Base-by-base conservation (phyloP, 1,140 invertebrate species). In the Anagrus nilaparvatae region DNA sequence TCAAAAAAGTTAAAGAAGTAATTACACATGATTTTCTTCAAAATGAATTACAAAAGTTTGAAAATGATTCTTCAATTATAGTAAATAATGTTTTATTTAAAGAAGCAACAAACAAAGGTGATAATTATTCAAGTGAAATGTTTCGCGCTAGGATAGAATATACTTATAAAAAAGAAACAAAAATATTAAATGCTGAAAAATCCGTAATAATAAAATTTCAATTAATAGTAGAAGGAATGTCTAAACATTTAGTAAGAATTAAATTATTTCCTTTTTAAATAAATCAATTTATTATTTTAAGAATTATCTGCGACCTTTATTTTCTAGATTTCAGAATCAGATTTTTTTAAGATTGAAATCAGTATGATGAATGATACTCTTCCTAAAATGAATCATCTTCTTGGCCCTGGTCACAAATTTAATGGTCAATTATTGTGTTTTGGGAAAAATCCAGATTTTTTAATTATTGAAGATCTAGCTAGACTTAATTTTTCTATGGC, bases 391-490 rank as follows among this genome's bases (percentile, higher is more conserved):
- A 59, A 56, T 21, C 25, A 52, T 1, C 7, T 61, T 12, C 7
- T 61, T 32, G 50, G 23, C 13, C 16, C 18, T 9, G 36, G 44
- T 9, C 32, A 40, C 31, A 52, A 42, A 6, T 16, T 63, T 5
- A 41, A 50, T 28, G 64, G 52, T 1, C n/a, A n/a, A n/a, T n/a
- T n/a, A n/a, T n/a, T n/a, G n/a, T n/a, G n/a, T n/a, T n/a, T n/a
- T n/a, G n/a, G n/a, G n/a, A 56, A 53, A 28, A 54, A 66, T 44
- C 61, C 69, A 18, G 38, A 58, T 13, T 44, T 71, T 12, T 48
- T 75, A 12, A 58, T 73, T 4, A 48, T 74, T 5, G 71, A 75
- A 43, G 73, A 77, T 54, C 50, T 77, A 4, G 49, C 59, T 20
- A 46, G 39, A 25, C 53, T 62, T 14, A 75, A 74, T 10, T 79